These are phyloP conservation scores for Phocides pigmalion DNA, from an alignment of 1,140 invertebrate genomes.

Conservation along the genomic window DNA sequence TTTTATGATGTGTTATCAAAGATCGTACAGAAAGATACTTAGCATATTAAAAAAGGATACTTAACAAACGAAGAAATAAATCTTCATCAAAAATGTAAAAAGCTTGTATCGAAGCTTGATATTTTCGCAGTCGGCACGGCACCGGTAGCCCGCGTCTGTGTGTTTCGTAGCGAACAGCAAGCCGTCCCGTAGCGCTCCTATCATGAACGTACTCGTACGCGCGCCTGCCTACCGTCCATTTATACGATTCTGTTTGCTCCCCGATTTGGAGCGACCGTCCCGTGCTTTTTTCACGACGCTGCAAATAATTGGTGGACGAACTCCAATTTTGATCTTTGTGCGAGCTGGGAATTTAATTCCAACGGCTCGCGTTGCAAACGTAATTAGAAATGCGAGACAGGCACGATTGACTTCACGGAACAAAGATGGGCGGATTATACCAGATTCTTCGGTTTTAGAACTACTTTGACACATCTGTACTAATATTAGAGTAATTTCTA, in stretches of 20 bases:
- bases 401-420: conserved; percentile 9
- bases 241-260: conserved; percentile 21
- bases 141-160: neutral
- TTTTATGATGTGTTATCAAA: no score
- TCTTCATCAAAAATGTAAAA: neutral
- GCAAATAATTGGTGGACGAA: conserved; percentile 32
- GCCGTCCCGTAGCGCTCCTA: neutral
- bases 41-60: no score
- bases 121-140: neutral
- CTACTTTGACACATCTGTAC: neutral
- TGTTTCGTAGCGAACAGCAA: neutral
- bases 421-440: conserved; percentile 14
- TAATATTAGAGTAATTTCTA: neutral
- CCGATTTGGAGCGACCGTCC: conserved; percentile 9
- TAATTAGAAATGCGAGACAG: conserved; percentile 31
- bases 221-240: neutral
- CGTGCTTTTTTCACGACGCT: conserved; percentile 20
- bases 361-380: conserved; percentile 18
- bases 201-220: neutral
- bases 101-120: neutral
- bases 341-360: conserved; percentile 31
- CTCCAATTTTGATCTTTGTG: conserved; percentile 31
- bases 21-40: no score
- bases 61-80: no score
- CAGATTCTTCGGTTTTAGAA: conserved; percentile 5